Evolutionary conservation across 1,140 invertebrate genomes (phyloP).

Genomic region (Ooceraea biroi): DNA sequence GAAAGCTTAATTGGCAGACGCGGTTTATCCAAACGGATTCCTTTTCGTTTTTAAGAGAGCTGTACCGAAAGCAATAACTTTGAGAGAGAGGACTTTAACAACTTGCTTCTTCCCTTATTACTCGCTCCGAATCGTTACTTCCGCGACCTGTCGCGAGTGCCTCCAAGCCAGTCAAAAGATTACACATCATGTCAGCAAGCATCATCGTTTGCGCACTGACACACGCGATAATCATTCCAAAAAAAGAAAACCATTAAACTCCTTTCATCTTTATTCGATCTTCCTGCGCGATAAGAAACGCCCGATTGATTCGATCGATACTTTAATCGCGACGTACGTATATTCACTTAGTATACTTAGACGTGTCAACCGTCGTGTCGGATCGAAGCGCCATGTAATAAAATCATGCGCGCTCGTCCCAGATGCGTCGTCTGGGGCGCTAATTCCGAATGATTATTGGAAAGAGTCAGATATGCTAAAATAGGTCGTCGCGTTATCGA

Average conservation of each 20-base stretch:
- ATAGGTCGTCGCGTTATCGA: slow-evolving; percentile 61
- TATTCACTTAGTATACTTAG: slow-evolving; percentile 11
- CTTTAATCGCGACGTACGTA: slow-evolving; percentile 22
- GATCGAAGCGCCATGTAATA: slow-evolving; percentile 22
- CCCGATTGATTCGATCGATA: slow-evolving; percentile 14
- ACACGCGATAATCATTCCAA: neutral
- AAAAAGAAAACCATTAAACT: neutral
- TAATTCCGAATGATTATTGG: slow-evolving; percentile 65
- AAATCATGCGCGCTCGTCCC: slow-evolving; percentile 41
- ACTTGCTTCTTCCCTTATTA: too few species aligned
- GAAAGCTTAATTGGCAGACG: too few species aligned
- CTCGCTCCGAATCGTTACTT: too few species aligned
- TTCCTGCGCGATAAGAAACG: neutral
- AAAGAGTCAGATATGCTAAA: slow-evolving; percentile 59
- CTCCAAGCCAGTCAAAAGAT: neutral
- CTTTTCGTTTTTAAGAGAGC: too few species aligned
- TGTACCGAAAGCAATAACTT: too few species aligned
- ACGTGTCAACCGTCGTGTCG: slow-evolving; percentile 9
- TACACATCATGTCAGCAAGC: neutral
- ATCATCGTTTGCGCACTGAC: neutral
- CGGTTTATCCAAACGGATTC: too few species aligned
- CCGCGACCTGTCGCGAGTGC: too few species aligned
- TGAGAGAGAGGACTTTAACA: too few species aligned
- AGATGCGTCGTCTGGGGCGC: slow-evolving; percentile 35
- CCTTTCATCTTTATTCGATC: neutral